Conservation (phyloP, 2,113 vertebrate genomes). For the Leptobrachium ailaonicum region DNA sequence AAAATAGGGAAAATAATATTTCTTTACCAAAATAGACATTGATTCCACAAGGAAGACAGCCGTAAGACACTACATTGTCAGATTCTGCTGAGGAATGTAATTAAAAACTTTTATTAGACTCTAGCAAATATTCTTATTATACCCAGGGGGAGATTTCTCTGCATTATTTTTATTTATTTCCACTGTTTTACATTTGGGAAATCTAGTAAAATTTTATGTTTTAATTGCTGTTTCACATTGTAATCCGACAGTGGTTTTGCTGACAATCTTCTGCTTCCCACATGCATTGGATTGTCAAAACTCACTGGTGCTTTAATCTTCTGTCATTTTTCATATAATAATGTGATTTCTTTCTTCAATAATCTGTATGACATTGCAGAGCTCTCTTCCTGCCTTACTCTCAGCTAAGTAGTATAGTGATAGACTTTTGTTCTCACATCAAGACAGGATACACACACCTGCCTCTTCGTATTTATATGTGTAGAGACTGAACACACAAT, state of each 20-base stretch:
- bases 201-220: background rate
- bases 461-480: too few species aligned
- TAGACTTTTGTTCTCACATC: too few species aligned
- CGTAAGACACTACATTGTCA: background rate
- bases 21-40: too few species aligned
- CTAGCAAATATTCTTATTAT: background rate
- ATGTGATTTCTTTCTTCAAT: too few species aligned
- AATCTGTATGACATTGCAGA: too few species aligned
- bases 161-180: background rate
- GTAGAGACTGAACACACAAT: too few species aligned
- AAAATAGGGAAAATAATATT: too few species aligned
- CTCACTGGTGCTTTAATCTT: background rate
- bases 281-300: background rate
- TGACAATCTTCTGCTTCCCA: background rate
- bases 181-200: background rate
- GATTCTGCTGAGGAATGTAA: background rate
- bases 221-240: background rate
- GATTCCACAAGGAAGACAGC: too few species aligned
- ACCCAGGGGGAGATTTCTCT: background rate
- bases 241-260: background rate
- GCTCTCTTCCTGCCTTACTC: too few species aligned
- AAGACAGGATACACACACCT: too few species aligned
- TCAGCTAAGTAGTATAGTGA: too few species aligned
- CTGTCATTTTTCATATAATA: background rate
- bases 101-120: conserved; percentile 1